A percentile compares a stretch with the other conserved stretches of the same genome.
phyloP scores from a whole-genome alignment of 35 echinoderm and acorn worm species.

The Eucidaris tribuloides region DNA sequence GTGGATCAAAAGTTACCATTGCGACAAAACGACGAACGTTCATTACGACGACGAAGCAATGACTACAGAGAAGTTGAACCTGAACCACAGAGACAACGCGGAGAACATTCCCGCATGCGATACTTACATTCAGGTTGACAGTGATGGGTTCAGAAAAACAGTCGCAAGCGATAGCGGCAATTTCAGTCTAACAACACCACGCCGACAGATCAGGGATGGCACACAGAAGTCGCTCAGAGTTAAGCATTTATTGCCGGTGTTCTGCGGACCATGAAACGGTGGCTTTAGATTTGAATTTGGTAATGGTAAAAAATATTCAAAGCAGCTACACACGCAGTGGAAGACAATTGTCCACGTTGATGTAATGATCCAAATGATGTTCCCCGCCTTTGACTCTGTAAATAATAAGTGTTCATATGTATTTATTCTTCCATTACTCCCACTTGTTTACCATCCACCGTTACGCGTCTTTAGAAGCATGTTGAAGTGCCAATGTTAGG shows the following conservation, averaged over 20 bases:
- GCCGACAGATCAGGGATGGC: conserved; percentile 48
- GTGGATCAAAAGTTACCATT: neutral
- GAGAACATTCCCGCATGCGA: neutral
- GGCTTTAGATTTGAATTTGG: neutral
- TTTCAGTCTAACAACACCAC: conserved; percentile 77
- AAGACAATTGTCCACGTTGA: too few species aligned
- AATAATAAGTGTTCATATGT: too few species aligned
- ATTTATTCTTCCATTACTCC: too few species aligned
- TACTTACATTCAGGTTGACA: neutral
- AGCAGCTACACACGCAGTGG: too few species aligned
- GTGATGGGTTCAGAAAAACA: conserved; percentile 14
- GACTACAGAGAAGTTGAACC: too few species aligned
- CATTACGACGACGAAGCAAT: neutral
- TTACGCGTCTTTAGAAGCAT: too few species aligned
- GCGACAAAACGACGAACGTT: conserved; percentile 4
- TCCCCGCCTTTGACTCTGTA: too few species aligned
- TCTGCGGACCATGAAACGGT: conserved; percentile 17
- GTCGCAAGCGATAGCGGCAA: conserved; percentile 68
- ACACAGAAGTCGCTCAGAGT: conserved; percentile 12
- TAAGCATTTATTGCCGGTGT: neutral
- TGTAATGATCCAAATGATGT: too few species aligned
- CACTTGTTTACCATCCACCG: too few species aligned
- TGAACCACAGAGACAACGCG: neutral
- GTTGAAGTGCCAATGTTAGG: too few species aligned
- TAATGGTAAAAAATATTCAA: too few species aligned